phyloP scores from a whole-genome alignment of 2,888 invertebrate species.

The Eutolmus rufibarbis region DNA sequence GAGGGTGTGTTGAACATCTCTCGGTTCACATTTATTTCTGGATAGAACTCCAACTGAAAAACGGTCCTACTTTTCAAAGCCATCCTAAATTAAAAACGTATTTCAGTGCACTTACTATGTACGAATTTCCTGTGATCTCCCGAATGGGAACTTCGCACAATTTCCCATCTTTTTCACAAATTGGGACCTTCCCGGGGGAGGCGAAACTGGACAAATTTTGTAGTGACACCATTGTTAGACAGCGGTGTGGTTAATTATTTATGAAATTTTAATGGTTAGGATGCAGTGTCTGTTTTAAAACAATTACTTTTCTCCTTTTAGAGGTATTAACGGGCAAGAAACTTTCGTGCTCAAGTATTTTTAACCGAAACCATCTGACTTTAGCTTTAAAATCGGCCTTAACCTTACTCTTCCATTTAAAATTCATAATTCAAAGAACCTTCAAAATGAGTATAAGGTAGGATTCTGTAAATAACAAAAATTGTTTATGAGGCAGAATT shows the following conservation, averaged over 20 bases:
- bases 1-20: conserved; percentile 69
- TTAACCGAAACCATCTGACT: not conserved
- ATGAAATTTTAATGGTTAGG: not conserved
- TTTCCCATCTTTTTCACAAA: conserved; percentile 72
- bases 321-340: not conserved
- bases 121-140: conserved; percentile 56
- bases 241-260: not conserved
- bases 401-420: not conserved
- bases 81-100: not conserved
- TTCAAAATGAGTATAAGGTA: not conserved
- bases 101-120: conserved; percentile 59
- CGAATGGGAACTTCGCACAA: conserved; percentile 68
- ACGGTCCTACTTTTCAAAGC: not conserved
- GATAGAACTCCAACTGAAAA: conserved; percentile 70
- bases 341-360: not conserved
- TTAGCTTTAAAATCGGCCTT: not conserved
- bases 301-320: not conserved
- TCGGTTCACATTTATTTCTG: conserved; percentile 72
- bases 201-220: conserved; percentile 66
- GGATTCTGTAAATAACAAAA: not conserved
- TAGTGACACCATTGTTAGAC: conserved; percentile 64
- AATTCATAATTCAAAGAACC: not conserved
- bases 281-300: not conserved
- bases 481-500: not conserved
- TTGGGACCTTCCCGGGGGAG: conserved; percentile 65